A percentile compares a stretch with the other conserved stretches of the same genome.
phyloP scores from a whole-genome alignment of 2,113 vertebrate genomes.

The Solea solea region DNA sequence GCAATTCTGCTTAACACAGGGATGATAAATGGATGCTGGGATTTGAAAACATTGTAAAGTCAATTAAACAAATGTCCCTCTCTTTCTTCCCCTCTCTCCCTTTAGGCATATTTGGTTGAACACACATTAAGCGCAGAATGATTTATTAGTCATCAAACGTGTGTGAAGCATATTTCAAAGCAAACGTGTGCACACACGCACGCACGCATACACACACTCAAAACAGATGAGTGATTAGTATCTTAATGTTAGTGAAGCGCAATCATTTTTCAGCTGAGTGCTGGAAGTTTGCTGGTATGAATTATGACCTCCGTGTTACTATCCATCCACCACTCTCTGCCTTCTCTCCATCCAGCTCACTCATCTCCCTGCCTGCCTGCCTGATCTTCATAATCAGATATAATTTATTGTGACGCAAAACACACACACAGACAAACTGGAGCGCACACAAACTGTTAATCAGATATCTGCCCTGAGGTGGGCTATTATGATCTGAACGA shows the following conservation, averaged over 20 bases:
- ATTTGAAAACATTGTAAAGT: slow-evolving; percentile 41
- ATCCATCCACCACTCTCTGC: slow-evolving; percentile 43
- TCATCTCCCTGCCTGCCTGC: slow-evolving; percentile 51
- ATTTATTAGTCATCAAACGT: slow-evolving; percentile 58
- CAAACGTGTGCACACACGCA: slow-evolving; percentile 40
- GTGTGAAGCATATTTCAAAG: slow-evolving; percentile 45
- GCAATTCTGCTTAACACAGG: neutral
- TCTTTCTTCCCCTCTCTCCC: neutral
- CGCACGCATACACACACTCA: slow-evolving; percentile 11
- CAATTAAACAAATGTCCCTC: slow-evolving; percentile 28
- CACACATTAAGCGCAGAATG: slow-evolving; percentile 5
- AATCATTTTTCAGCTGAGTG: slow-evolving; percentile 67
- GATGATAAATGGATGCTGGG: slow-evolving; percentile 33
- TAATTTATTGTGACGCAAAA: slow-evolving; percentile 64
- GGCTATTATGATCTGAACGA: slow-evolving; percentile 54
- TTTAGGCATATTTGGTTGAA: neutral
- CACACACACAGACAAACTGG: slow-evolving; percentile 12
- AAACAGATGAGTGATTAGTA: slow-evolving; percentile 65
- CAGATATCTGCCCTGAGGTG: slow-evolving; percentile 60
- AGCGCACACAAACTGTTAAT: slow-evolving; percentile 52
- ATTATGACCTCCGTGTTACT: slow-evolving; percentile 58
- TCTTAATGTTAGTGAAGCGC: slow-evolving; percentile 66
- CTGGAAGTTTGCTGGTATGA: slow-evolving; percentile 65
- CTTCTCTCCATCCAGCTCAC: slow-evolving; percentile 17
- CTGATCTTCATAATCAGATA: slow-evolving; percentile 64